Evolutionary conservation across 2,113 vertebrate genomes (phyloP).

Genomic region (Sorex fumeus): DNA sequence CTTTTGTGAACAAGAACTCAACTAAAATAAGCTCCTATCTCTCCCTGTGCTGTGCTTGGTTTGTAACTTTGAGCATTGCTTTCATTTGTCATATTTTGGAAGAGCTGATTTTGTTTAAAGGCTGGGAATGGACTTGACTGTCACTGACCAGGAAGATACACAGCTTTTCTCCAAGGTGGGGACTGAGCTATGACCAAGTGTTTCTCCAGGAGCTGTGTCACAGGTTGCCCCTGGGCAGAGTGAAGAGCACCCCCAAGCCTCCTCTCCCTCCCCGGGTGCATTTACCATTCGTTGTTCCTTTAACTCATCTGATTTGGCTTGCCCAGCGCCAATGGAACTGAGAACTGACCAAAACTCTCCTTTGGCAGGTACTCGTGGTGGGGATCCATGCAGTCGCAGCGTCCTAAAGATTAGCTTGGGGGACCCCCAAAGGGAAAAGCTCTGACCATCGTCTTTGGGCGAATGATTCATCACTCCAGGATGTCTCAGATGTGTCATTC

Average conservation of each 20-base stretch:
- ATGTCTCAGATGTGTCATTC: background rate
- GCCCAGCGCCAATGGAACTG: background rate
- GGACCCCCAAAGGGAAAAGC: background rate
- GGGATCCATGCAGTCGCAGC: background rate
- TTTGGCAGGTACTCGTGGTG: background rate
- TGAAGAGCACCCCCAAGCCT: background rate
- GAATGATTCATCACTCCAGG: conserved; percentile 24
- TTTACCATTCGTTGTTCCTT: background rate
- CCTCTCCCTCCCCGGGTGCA: background rate
- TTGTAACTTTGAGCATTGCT: background rate
- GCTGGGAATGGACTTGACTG: background rate
- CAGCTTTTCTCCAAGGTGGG: background rate
- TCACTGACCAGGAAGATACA: background rate
- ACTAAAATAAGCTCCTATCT: background rate
- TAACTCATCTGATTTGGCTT: background rate
- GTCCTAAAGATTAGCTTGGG: background rate
- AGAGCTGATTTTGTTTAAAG: background rate
- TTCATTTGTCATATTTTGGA: background rate
- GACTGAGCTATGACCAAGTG: background rate
- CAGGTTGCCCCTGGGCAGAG: background rate
- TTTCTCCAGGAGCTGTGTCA: background rate
- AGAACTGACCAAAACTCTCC: background rate
- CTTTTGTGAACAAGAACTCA: background rate
- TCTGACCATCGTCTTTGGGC: background rate
- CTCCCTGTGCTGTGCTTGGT: background rate